phyloP scores from a whole-genome alignment of 2,888 invertebrate species.

The Leucania comma region DNA sequence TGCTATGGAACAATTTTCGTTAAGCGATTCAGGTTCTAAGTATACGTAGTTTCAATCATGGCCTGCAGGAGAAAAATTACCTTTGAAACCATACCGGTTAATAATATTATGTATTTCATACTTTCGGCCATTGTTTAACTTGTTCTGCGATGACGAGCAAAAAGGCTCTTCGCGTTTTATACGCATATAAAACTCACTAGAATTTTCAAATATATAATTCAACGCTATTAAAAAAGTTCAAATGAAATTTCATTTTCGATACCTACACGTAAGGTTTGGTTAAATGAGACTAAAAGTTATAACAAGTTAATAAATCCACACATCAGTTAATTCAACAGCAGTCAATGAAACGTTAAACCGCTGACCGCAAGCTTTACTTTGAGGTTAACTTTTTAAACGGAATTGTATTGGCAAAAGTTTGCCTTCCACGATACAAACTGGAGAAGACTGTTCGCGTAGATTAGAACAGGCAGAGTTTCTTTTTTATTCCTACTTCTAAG shows the following conservation, averaged over 20 bases:
- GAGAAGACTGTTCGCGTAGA: not conserved
- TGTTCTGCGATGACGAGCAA: not conserved
- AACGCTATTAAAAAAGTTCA: not conserved
- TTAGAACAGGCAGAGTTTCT: not conserved
- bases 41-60: not conserved
- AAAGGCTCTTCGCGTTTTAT: not conserved
- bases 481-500: not conserved
- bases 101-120: not conserved
- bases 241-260: not conserved
- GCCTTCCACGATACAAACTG: not conserved
- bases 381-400: conserved; percentile 36
- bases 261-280: not conserved
- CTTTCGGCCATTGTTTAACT: not conserved
- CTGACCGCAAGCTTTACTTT: conserved; percentile 32
- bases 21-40: too few relatives aligned
- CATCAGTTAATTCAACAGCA: conserved; percentile 12
- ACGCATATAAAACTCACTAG: not conserved
- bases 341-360: conserved; percentile 4
- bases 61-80: not conserved
- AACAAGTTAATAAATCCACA: not conserved
- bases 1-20: too few relatives aligned
- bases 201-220: not conserved
- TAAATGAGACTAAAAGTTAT: not conserved
- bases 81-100: not conserved
- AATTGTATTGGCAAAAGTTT: conserved; percentile 32